Conservation (phyloP, 2,113 vertebrate genomes). For the Chaetura pelagica region DNA sequence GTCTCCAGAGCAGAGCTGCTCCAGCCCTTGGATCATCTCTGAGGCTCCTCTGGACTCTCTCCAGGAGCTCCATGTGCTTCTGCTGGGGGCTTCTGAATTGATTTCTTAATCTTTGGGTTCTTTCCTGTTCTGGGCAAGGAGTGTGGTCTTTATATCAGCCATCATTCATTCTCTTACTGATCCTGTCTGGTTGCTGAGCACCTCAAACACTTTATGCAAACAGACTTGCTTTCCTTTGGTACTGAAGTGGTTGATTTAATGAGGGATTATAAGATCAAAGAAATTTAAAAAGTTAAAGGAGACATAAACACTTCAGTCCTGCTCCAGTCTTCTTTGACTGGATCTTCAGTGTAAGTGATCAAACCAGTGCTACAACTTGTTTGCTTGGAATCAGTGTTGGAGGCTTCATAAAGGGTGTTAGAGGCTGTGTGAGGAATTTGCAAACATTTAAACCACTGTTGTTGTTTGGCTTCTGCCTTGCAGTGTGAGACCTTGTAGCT, state of each 20-base stretch:
- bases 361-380: neutral
- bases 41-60: too few species aligned
- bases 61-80: too few species aligned
- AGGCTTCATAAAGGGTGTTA: neutral
- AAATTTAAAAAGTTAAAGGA: neutral
- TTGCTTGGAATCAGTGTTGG: neutral
- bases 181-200: neutral
- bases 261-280: slow-evolving; percentile 29
- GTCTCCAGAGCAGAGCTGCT: too few species aligned
- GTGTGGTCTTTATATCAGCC: neutral
- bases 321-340: neutral
- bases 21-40: too few species aligned
- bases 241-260: neutral
- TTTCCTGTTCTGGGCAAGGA: neutral
- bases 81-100: neutral
- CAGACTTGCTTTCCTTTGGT: neutral
- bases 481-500: neutral
- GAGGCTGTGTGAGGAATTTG: neutral
- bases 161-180: neutral
- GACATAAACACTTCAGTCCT: neutral
- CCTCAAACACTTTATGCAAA: neutral
- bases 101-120: neutral
- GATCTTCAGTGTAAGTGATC: neutral
- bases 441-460: neutral
- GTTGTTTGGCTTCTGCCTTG: neutral